These are phyloP conservation scores for Drosophila buzzatii DNA, from an alignment of 2,888 invertebrate species.

Conservation along the genomic window DNA sequence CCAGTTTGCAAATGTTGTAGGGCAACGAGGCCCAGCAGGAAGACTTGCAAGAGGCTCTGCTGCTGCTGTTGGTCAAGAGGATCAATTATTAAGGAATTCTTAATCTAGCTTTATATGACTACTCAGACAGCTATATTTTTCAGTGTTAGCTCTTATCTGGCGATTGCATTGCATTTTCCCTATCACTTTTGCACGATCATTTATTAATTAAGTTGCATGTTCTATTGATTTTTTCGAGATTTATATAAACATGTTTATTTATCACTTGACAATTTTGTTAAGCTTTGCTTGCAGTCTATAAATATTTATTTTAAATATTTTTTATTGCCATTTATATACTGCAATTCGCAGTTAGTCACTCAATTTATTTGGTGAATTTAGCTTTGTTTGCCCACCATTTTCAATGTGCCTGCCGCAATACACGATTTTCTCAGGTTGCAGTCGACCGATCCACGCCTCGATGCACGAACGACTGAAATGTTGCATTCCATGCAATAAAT, in stretches of 20 bases:
- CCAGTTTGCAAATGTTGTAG: constrained; percentile 50
- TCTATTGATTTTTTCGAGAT: background rate
- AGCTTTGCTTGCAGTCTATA: no score
- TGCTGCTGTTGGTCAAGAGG: constrained; percentile 30
- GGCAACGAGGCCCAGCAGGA: constrained; percentile 52
- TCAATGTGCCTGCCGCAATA: background rate
- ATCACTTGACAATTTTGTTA: background rate
- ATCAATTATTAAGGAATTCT: background rate
- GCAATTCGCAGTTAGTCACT: background rate
- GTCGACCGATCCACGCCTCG: constrained; percentile 3
- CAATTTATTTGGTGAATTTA: background rate
- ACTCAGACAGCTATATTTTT: background rate
- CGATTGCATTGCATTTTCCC: background rate
- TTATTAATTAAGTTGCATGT: background rate
- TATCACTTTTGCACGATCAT: background rate
- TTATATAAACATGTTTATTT: background rate
- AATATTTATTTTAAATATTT: background rate
- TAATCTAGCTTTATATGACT: background rate
- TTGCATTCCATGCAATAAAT: background rate
- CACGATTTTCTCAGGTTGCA: background rate
- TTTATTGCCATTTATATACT: no score
- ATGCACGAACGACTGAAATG: background rate
- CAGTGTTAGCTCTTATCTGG: background rate
- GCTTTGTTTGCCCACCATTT: background rate
- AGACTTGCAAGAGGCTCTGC: constrained; percentile 4